Evolutionary conservation across 2,113 vertebrate species (phyloP), one percentile per base, ranked within the genome.

Genomic region (Cryptotis parvus): DNA sequence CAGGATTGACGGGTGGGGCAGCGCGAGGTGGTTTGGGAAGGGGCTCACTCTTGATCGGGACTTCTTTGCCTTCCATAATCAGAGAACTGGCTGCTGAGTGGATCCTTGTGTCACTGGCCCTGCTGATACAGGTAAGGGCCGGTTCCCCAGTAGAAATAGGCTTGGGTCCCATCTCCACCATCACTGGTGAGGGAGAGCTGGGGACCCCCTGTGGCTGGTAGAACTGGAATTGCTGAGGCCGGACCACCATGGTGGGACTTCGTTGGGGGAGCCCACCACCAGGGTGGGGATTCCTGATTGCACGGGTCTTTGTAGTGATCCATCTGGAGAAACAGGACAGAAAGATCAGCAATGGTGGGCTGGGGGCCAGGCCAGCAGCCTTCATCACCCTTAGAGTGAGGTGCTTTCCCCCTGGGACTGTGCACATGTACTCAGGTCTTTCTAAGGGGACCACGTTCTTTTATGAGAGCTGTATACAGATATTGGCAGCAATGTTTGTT

Each of bases 1-100:
- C 80, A 99, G 97, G 97, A 99, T 99, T 9, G 99, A 99, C 0
- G 99, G 99, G 99, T 0, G 98, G 99, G 10, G 98, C 97, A 1
- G 96, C 97, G 0, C 96, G 78, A 0, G 97, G 97, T 0, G 98
- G 98, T 93, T 97, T 98, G 2, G 97, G 95, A 2, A 89, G 94
- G 0, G 95, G 84, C 74, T 99, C 98, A 2, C 97, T 98, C 95
- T 95, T 98, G 43, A 77, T 24, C 9, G 93, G 77, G 0, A 84
- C 14, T 0, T 99, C 98, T 88, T 95, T 98, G 94, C 95, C 65
- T 88, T 99, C 98, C 96, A 98, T 90, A 92, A 98, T 97, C 89
- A 98, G 58, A 0, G 97, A 97, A 58, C 95, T 97, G 94, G 97
- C 98, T 93, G 97, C 94, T 0, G 98, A 98, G 61, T 97, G 97